Conservation (phyloP, 1,140 invertebrate genomes). For the Leguminivora glycinivorella region DNA sequence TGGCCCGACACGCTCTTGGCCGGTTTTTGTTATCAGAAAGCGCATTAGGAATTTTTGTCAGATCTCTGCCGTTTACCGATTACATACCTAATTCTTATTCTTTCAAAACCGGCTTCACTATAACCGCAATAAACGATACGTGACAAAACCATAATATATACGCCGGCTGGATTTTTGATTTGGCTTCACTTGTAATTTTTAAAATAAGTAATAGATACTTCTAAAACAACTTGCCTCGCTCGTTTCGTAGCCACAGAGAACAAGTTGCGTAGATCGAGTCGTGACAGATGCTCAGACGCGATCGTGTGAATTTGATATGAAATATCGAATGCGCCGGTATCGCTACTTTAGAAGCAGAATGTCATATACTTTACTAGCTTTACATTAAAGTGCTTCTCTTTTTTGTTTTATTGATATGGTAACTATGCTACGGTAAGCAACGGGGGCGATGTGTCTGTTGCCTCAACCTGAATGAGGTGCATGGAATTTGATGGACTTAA, state of each 20-base stretch:
- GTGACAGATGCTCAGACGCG: slow-evolving; percentile 70
- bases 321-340: slow-evolving; percentile 45
- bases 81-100: no score
- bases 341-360: neutral
- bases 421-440: neutral
- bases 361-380: neutral
- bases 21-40: no score
- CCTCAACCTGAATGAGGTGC: neutral
- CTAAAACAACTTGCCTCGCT: slow-evolving; percentile 22
- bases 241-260: slow-evolving; percentile 46
- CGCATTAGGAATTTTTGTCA: no score
- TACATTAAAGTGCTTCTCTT: neutral
- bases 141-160: no score
- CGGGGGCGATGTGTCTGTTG: neutral
- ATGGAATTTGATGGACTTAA: no score
- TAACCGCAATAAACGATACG: no score
- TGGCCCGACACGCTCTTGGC: no score
- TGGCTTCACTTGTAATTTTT: no score
- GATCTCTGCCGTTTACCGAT: no score
- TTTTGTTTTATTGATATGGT: neutral
- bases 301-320: slow-evolving; percentile 77
- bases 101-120: no score
- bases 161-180: no score
- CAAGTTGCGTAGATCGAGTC: slow-evolving; percentile 70
- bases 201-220: no score